Percentiles rank a stretch among this genome's conserved stretches.
These are phyloP conservation scores for Parnassius mnemosyne DNA, from an alignment of 2,888 invertebrate genomes.

Conservation along the genomic window DNA sequence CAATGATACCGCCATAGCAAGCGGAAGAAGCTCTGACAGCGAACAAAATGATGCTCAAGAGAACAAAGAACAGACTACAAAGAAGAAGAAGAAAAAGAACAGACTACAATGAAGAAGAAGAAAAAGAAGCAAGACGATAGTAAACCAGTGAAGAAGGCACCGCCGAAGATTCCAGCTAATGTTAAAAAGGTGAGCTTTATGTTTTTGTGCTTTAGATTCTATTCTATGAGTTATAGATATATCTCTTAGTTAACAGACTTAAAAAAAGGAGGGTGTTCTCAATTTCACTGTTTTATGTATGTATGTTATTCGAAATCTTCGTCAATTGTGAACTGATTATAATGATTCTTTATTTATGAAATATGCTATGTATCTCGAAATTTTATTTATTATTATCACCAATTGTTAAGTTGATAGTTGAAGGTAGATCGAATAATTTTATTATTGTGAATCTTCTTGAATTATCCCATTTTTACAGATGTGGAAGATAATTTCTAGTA, in stretches of 20 bases:
- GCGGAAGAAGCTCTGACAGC: constrained; percentile 57
- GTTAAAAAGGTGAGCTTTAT: constrained; percentile 56
- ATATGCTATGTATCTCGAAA: too few species aligned
- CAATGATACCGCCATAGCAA: constrained; percentile 65
- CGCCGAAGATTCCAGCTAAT: constrained; percentile 51
- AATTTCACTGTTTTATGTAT: too few species aligned
- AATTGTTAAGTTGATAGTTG: too few species aligned
- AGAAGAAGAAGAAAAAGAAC: too few species aligned
- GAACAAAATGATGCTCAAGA: constrained; percentile 41
- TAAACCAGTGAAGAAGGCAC: constrained; percentile 34
- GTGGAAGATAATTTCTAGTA: constrained; percentile 60
- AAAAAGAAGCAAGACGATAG: constrained; percentile 52
- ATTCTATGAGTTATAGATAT: too few species aligned
- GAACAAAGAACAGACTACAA: constrained; percentile 41
- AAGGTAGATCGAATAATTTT: background rate
- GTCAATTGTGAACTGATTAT: too few species aligned
- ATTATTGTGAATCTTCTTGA: constrained; percentile 15
- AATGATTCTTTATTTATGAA: too few species aligned
- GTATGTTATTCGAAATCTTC: too few species aligned
- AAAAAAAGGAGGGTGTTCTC: too few species aligned
- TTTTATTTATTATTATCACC: too few species aligned
- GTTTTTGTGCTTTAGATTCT: background rate
- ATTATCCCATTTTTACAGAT: constrained; percentile 43
- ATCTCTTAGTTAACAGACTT: too few species aligned
- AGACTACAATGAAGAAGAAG: too few species aligned